A percentile compares a stretch with the other conserved stretches of the same genome.
Conservation (phyloP, 2,113 vertebrate genomes). For the Phoenicopterus ruber region DNA sequence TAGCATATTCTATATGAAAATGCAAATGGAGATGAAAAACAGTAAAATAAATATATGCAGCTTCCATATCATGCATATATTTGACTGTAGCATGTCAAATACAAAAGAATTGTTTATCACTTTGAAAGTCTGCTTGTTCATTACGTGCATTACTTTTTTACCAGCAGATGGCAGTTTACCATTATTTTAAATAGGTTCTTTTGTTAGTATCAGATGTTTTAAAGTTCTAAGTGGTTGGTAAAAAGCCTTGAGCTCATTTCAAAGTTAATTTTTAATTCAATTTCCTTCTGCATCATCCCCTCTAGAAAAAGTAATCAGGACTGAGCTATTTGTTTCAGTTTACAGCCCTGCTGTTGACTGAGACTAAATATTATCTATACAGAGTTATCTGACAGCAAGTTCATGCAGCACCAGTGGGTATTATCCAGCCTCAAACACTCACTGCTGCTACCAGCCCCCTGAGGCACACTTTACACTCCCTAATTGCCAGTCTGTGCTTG, state of each 20-base stretch:
- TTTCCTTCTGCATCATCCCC: not conserved
- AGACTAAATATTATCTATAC: not conserved
- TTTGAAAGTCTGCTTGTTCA: not conserved
- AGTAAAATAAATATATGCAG: conserved; percentile 49
- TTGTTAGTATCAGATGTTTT: not conserved
- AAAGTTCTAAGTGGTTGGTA: not conserved
- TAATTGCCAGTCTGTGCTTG: not conserved
- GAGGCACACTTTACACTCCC: not conserved
- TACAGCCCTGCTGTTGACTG: not conserved
- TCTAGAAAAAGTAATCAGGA: not conserved
- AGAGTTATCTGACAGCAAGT: not conserved
- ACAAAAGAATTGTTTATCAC: conserved; percentile 30
- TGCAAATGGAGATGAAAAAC: conserved; percentile 34
- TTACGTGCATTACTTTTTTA: not conserved
- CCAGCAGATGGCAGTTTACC: conserved; percentile 69
- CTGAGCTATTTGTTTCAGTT: not conserved
- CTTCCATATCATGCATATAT: not conserved
- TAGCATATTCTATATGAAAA: conserved; percentile 62
- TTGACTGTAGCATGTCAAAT: conserved; percentile 16
- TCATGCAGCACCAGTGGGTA: not conserved
- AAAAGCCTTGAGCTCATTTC: not conserved
- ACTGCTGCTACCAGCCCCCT: not conserved
- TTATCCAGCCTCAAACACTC: not conserved
- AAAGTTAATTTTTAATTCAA: not conserved
- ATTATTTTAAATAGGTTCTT: conserved; percentile 52